Evolutionary conservation across 2,888 invertebrate species (phyloP).

Genomic region (Phengaris alcon): DNA sequence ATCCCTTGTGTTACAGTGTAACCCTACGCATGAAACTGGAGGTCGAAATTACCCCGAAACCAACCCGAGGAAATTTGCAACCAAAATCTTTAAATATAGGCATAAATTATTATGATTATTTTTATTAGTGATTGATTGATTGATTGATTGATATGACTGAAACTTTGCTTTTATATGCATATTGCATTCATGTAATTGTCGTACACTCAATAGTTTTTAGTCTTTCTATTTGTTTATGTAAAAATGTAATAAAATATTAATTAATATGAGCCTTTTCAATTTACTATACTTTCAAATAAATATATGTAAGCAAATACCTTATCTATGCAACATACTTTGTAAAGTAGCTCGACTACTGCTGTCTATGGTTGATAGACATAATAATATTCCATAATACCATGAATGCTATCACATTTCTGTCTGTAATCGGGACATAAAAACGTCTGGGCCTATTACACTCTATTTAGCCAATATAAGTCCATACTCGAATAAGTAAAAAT

Average conservation of each 20-base stretch:
- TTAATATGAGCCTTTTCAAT: background rate
- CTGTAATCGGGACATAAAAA: background rate
- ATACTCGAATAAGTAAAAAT: constrained; percentile 38
- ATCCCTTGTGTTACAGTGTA: background rate
- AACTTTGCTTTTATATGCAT: no score
- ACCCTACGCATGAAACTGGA: background rate
- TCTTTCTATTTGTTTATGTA: no score
- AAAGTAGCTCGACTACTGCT: constrained; percentile 1
- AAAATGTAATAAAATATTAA: background rate
- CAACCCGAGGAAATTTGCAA: background rate
- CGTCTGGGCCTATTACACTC: background rate
- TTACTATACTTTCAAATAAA: background rate
- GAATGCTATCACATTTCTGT: background rate
- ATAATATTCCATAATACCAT: background rate
- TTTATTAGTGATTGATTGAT: no score
- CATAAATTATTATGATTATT: no score
- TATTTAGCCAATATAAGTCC: constrained; percentile 33
- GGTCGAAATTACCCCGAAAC: background rate
- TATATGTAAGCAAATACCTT: background rate
- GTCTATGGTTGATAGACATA: background rate
- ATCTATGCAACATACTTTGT: background rate
- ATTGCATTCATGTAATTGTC: no score
- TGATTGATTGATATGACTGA: no score
- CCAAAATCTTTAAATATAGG: background rate
- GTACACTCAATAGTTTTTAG: no score